Percentiles rank a stretch among this genome's conserved stretches.
phyloP scores from a whole-genome alignment of 37 sponge, comb jelly and placozoan genomes.

The Geodia barretti region DNA sequence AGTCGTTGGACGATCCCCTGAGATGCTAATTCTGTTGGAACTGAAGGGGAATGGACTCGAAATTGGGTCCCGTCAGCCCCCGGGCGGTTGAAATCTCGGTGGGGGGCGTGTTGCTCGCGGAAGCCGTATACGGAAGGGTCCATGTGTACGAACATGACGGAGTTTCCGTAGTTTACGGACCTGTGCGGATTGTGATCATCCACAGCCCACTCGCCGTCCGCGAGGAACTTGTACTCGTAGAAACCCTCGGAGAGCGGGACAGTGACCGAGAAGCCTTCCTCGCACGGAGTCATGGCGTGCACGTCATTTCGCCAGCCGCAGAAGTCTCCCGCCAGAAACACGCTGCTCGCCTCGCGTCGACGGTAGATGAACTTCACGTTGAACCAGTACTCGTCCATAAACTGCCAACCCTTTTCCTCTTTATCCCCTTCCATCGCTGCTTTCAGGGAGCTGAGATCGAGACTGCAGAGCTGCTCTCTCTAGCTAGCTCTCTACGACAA shows the following conservation, averaged over 20 bases:
- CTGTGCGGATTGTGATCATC: slow-evolving; percentile 79
- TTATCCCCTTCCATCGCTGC: neutral
- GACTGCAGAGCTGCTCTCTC: neutral
- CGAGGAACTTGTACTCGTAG: slow-evolving; percentile 85
- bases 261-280: slow-evolving; percentile 62
- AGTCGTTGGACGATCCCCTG: slow-evolving; percentile 71
- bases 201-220: slow-evolving; percentile 48
- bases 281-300: slow-evolving; percentile 50
- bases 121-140: slow-evolving; percentile 75
- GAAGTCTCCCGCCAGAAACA: slow-evolving; percentile 84
- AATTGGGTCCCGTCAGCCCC: slow-evolving; percentile 53
- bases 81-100: slow-evolving; percentile 61
- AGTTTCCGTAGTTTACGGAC: slow-evolving; percentile 60
- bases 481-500: too few relatives aligned
- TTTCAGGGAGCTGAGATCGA: neutral
- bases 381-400: slow-evolving; percentile 84
- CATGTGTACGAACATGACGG: slow-evolving; percentile 93
- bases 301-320: slow-evolving; percentile 57
- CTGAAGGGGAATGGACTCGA: slow-evolving; percentile 37
- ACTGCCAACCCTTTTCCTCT: slow-evolving; percentile 12
- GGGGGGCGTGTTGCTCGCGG: slow-evolving; percentile 50
- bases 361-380: slow-evolving; percentile 76
- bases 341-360: neutral
- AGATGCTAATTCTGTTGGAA: slow-evolving; percentile 39
- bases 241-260: slow-evolving; percentile 74